Base-by-base conservation (phyloP, 1,140 invertebrate genomes). In the Pomacea maculata region DNA sequence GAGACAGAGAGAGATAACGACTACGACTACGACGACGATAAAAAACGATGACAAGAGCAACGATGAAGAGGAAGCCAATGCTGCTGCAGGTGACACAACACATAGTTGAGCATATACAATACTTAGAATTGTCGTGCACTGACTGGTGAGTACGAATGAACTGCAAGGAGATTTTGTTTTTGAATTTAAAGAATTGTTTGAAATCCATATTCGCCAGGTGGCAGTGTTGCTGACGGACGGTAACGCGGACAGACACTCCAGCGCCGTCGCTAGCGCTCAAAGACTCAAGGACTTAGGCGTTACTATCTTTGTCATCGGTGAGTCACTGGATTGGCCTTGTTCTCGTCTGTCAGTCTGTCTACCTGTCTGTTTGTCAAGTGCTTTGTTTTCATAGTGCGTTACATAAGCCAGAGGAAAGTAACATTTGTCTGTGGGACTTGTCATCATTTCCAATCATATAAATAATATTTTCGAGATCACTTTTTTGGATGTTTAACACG, bases 211-310 rank as follows among this genome's bases (percentile, higher is more conserved):
- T n/a, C 67, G 6, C 61, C 84, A 88, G 61, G 86, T 88, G 34
- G 88, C 79, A 3, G 78, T 88, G 65, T 78, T 87, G 12, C 80
- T 88, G 10, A 87, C 86, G 3, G 88, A 87, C 64, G 87, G 88
- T 12, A 83, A 83, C n/a, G 85, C 86, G 10, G 80, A 77, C 15
- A 85, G 81, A 72, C 73, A 80, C 15, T 52, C 79, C 0, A 34
- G 75, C 3, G 85, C 88, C 12, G 63, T 82, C 6, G 70, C 45
- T 8, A 79, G 85, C 45, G 84, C 87, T 8, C 29, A 83, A 17
- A 78, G 78, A 29, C 86, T 86, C 11, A 80, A 80, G 70, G 72
- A 84, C 15, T 77, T 76, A 34, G 85, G 87, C 6, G 86, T 88
- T 52, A 88, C 70, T 15, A 68, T 89, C 29, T 86, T 88, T 45